phyloP scores from a whole-genome alignment of 2,888 invertebrate species.

The Drosophila mercatorum region DNA sequence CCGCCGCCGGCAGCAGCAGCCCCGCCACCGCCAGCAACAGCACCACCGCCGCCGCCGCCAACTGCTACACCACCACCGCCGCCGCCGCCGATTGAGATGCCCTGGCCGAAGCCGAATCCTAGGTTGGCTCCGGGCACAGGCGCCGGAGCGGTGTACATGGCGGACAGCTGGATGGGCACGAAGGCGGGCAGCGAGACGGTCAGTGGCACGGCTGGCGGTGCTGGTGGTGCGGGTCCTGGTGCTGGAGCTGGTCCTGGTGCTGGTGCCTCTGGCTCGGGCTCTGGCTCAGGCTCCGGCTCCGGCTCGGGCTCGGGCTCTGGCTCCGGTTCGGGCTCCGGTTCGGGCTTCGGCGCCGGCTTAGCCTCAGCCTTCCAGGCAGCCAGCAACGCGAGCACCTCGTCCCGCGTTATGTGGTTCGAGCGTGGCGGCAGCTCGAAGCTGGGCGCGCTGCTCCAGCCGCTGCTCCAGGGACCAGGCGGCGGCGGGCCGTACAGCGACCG shows the following conservation, averaged over 20 bases:
- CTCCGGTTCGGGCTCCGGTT: constrained; percentile 78
- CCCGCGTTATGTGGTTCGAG: constrained; percentile 73
- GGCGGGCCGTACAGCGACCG: constrained; percentile 24
- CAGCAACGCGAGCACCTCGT: constrained; percentile 79
- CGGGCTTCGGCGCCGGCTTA: constrained; percentile 74
- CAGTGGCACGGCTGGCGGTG: constrained; percentile 78
- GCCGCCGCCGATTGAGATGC: constrained; percentile 1
- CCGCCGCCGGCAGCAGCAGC: constrained; percentile 6
- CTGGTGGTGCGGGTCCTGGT: constrained; percentile 81
- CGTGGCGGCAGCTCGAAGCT: constrained; percentile 50
- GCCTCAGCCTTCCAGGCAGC: constrained; percentile 74
- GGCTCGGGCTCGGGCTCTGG: constrained; percentile 53
- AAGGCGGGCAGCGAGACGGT: constrained; percentile 83
- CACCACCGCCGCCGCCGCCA: constrained; percentile 15
- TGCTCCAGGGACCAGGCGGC: constrained; percentile 20
- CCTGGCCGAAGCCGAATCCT: constrained; percentile 35
- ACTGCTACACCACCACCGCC: constrained; percentile 22
- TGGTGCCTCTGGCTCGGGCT: constrained; percentile 11
- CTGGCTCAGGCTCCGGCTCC: constrained; percentile 82
- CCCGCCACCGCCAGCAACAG: constrained; percentile 25
- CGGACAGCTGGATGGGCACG: constrained; percentile 83
- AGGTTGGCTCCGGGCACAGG: constrained; percentile 55
- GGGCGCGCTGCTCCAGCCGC: constrained; percentile 58
- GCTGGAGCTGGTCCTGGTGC: constrained; percentile 67
- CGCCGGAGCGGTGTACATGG: constrained; percentile 84